These are phyloP conservation scores for Propithecus deckenii DNA, from an alignment of 2,797 vertebrate genomes.

Conservation along the genomic window DNA sequence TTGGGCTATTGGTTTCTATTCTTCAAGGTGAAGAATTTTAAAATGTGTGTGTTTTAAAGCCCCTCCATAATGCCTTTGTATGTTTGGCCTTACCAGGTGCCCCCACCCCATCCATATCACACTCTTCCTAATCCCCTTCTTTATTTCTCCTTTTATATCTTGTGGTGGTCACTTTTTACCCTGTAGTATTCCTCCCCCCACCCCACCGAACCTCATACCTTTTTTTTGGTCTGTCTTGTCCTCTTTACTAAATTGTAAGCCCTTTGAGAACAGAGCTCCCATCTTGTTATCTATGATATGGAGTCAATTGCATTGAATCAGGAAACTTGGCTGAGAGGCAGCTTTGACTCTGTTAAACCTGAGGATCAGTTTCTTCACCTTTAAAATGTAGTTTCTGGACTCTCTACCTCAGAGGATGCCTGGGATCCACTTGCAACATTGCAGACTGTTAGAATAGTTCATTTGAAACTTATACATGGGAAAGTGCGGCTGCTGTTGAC, in stretches of 20 bases:
- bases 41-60: background rate
- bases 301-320: background rate
- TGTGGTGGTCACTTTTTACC: background rate
- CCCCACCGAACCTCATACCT: fast-evolving
- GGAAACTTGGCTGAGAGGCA: background rate
- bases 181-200: background rate
- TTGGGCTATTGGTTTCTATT: background rate
- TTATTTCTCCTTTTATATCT: background rate
- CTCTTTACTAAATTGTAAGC: background rate
- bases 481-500: background rate
- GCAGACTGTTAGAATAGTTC: background rate
- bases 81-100: background rate
- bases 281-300: background rate
- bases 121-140: background rate
- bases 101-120: background rate
- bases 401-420: background rate
- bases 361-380: background rate
- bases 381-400: background rate
- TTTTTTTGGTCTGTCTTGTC: background rate
- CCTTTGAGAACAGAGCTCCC: background rate
- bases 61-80: background rate
- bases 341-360: background rate
- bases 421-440: background rate
- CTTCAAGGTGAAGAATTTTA: background rate
- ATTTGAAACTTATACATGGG: background rate